Evolutionary conservation across 92 coral and sea anemone species (phyloP), one percentile per base, ranked within the genome.

Genomic region (Pocillopora grandis): DNA sequence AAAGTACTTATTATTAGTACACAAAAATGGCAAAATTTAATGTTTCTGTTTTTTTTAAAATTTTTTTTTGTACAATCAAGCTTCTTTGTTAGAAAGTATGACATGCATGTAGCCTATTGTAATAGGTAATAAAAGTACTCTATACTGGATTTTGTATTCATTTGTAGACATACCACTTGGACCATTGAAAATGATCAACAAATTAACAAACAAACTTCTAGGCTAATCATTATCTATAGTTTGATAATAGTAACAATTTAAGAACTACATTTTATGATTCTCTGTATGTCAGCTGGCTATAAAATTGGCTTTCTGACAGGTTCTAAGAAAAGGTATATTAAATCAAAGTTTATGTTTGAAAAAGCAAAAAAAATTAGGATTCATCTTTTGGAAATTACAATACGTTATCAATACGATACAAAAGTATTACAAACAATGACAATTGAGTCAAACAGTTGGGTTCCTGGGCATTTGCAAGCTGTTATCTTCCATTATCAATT

Each of bases 1-100:
- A 27, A 27, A 27, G 72, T 83, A 83, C 72, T 69, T 74, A 23
- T 74, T 80, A 74, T 59, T 83, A n/a, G 62, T 62, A 55, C 71
- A 83, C 9, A 81, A 81, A 27, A 27, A 27, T 27, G 27, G 18
- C 21, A 58, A 19, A 0, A 27, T 27, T 27, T 27, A 27, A 27
- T 27, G 27, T 27, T 27, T 27, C 27, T 27, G 27, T 27, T 27
- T 27, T 27, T 27, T 27, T 27, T 27, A 27, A 27, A 27, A n/a
- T 23, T 23, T 27, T 27, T 27, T 27, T 27, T 27, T 27, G 27
- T 27, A 27, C 27, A 27, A 27, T 27, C 27, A 27, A 27, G 27
- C 27, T 27, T 27, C 27, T 27, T n/a, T n/a, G 5, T 61, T n/a
- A 61, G 65, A n/a, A 12, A 13, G 15, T 14, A 0, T 61, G 64